These are phyloP conservation scores for Agriotes lineatus DNA, from an alignment of 2,888 invertebrate genomes.

Conservation along the genomic window DNA sequence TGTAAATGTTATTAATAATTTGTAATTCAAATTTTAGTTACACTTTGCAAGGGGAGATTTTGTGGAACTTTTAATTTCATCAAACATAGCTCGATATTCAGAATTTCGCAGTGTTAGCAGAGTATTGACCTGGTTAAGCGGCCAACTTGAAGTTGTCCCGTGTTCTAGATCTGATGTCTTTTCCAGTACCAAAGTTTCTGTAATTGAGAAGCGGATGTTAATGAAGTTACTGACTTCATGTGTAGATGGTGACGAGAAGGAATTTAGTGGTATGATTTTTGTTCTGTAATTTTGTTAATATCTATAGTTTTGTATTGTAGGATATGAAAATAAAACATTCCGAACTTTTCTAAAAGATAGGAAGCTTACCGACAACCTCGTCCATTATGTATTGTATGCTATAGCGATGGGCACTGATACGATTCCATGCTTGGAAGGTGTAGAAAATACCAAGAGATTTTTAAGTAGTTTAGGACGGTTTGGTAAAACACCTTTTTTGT, in stretches of 20 bases:
- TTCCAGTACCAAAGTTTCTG: slow-evolving; percentile 88
- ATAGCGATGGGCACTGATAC: slow-evolving; percentile 89
- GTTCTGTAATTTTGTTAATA: too few relatives aligned
- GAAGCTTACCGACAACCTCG: slow-evolving; percentile 86
- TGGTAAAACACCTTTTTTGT: slow-evolving; percentile 97
- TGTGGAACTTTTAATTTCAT: slow-evolving; percentile 93
- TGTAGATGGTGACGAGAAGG: slow-evolving; percentile 82
- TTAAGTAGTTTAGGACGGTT: slow-evolving; percentile 92
- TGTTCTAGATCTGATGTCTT: slow-evolving; percentile 97
- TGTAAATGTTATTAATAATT: not conserved
- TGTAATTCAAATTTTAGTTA: too few relatives aligned
- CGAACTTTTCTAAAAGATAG: slow-evolving; percentile 84
- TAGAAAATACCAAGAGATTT: slow-evolving; percentile 86
- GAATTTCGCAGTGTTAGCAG: slow-evolving; percentile 95
- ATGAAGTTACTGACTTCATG: slow-evolving; percentile 94
- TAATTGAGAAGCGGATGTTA: slow-evolving; percentile 93
- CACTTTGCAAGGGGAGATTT: slow-evolving; percentile 90
- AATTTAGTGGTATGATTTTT: slow-evolving; percentile 77
- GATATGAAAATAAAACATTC: slow-evolving; percentile 84
- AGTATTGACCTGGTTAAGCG: slow-evolving; percentile 85
- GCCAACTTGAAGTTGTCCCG: slow-evolving; percentile 84
- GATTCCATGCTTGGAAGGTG: slow-evolving; percentile 82
- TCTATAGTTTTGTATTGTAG: too few relatives aligned
- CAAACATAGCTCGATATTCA: slow-evolving; percentile 96
- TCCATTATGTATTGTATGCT: slow-evolving; percentile 91